These are phyloP conservation scores for Epsilonema sp. DNA, from an alignment of 2,888 invertebrate genomes.

Conservation along the genomic window DNA sequence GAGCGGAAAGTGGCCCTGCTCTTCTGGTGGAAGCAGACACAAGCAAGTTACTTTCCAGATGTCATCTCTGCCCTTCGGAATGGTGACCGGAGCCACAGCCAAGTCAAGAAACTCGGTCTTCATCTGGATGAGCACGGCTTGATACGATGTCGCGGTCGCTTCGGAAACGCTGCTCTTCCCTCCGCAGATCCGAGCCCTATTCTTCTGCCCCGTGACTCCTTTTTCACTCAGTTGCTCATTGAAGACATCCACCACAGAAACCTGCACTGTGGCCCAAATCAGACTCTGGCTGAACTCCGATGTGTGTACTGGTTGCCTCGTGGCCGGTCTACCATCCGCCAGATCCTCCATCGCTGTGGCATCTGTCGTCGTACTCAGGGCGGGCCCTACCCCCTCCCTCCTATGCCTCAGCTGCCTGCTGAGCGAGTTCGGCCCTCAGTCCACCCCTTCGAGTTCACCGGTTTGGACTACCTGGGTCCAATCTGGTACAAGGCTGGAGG, in stretches of 20 bases:
- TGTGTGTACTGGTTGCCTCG: background rate
- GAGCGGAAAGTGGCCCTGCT: too few relatives aligned
- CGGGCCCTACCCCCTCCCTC: background rate
- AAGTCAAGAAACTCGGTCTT: too few relatives aligned
- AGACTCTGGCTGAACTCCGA: slow-evolving; percentile 1
- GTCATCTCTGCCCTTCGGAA: too few relatives aligned
- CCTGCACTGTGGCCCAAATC: background rate
- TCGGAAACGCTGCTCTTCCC: too few relatives aligned
- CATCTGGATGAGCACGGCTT: too few relatives aligned
- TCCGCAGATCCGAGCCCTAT: background rate
- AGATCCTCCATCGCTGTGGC: background rate
- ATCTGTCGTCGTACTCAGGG: background rate
- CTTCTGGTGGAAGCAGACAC: too few relatives aligned
- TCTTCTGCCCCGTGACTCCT: background rate
- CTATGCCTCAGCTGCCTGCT: background rate
- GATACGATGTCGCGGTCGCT: too few relatives aligned
- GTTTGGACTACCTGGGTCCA: background rate
- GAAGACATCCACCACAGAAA: background rate
- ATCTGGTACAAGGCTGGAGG: background rate
- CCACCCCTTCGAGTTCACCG: background rate
- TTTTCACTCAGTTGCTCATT: background rate
- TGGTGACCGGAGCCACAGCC: too few relatives aligned
- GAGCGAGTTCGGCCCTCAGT: background rate
- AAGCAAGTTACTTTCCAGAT: too few relatives aligned
- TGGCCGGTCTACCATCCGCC: background rate